Base-by-base conservation (phyloP, 2,797 vertebrate species). In the Dipus sagitta region DNA sequence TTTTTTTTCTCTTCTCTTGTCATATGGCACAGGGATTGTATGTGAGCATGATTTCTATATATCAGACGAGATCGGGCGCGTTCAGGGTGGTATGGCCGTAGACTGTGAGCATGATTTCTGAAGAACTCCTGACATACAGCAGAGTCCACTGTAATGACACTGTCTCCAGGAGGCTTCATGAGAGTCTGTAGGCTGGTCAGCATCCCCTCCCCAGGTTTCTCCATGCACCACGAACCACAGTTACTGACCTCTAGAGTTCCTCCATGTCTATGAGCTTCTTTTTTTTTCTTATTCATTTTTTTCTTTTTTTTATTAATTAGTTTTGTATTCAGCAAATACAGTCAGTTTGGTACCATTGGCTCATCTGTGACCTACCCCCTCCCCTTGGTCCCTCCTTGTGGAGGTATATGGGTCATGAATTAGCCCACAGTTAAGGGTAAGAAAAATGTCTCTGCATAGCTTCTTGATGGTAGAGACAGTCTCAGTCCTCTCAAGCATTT, bases 1-100 rank as follows among this genome's bases (percentile, higher is more conserved):
- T 79, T 6, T 24, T 76, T 62, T 24, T 13, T 38, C 26, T 83
- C 67, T 83, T 62, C 24, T 91, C 24, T 78, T 80, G 8, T 52
- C 74, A 79, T 12, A 58, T n/a, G 71, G 13, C 60, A 82, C 70
- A 86, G 65, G 2, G 6, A 88, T 82, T 60, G 26, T 62, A 10
- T 34, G 2, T 32, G 85, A 94, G 86, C 42, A 74, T 3, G 88
- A n/a, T 64, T 78, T 90, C 60, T 65, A n/a, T n/a, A n/a, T n/a
- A n/a, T n/a, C n/a, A n/a, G n/a, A n/a, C n/a, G n/a, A n/a, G n/a
- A n/a, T n/a, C n/a, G n/a, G n/a, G n/a, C n/a, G n/a, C n/a, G n/a
- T n/a, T n/a, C n/a, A n/a, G n/a, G n/a, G n/a, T n/a, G n/a, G n/a
- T n/a, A n/a, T n/a, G n/a, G n/a, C n/a, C n/a, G n/a, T n/a, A n/a